Evolutionary conservation across 2,797 vertebrate species (phyloP).

Genomic region (Crenuchus spilurus): DNA sequence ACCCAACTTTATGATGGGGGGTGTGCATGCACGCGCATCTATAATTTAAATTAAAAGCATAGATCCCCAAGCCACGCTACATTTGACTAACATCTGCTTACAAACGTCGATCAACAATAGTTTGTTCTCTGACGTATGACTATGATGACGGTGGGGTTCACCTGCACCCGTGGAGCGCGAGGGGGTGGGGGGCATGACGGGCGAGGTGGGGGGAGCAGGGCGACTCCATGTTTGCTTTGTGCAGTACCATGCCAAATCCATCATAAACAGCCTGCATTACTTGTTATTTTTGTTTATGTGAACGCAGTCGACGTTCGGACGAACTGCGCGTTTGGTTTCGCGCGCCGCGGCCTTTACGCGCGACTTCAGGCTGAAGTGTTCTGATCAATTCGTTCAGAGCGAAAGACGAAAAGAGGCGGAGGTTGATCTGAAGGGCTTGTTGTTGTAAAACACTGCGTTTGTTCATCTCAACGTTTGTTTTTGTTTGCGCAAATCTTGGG

Average conservation of each 20-base stretch:
- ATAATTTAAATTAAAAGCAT: conserved; percentile 63
- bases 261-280: neutral
- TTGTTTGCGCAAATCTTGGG: too few species aligned
- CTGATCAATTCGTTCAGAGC: neutral
- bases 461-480: neutral
- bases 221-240: neutral
- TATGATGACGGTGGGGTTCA: conserved; percentile 53
- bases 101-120: conserved; percentile 73
- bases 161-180: conserved; percentile 46
- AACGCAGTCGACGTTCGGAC: too few species aligned
- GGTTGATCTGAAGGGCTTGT: neutral
- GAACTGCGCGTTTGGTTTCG: too few species aligned
- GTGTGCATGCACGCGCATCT: conserved; percentile 35
- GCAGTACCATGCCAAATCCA: neutral
- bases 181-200: neutral
- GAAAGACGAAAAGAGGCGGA: too few species aligned
- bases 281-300: too few species aligned
- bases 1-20: conserved; percentile 9
- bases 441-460: neutral
- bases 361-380: neutral
- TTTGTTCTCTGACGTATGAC: conserved; percentile 63
- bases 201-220: neutral
- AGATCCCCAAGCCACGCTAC: conserved; percentile 82
- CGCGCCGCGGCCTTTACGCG: neutral
- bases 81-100: conserved; percentile 75